A percentile compares a stretch with the other conserved stretches of the same genome.
phyloP scores from a whole-genome alignment of 2,113 vertebrate species.

The Sorex araneus region DNA sequence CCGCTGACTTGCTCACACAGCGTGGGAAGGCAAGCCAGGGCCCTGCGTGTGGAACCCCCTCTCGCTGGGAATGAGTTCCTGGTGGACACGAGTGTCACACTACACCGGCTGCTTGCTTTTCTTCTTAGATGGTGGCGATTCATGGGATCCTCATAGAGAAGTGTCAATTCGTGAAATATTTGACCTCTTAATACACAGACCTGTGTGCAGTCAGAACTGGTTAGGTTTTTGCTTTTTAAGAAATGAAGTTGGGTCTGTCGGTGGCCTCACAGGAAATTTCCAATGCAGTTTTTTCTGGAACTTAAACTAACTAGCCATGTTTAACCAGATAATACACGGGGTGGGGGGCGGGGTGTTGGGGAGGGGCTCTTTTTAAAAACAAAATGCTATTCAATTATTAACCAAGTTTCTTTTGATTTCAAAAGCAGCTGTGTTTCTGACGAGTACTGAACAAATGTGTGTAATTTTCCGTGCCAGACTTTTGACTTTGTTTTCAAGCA shows the following conservation, averaged over 20 bases:
- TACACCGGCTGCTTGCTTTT: slow-evolving; percentile 83
- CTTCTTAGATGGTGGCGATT: slow-evolving; percentile 74
- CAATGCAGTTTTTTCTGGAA: slow-evolving; percentile 65
- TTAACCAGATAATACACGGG: slow-evolving; percentile 83
- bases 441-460: slow-evolving; percentile 96
- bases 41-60: slow-evolving; percentile 76
- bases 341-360: not conserved
- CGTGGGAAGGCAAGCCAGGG: slow-evolving; percentile 76
- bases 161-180: slow-evolving; percentile 53
- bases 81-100: slow-evolving; percentile 82
- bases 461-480: slow-evolving; percentile 94
- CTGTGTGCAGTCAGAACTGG: slow-evolving; percentile 33
- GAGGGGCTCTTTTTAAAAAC: slow-evolving; percentile 76
- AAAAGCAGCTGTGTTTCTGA: slow-evolving; percentile 94
- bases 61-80: slow-evolving; percentile 79
- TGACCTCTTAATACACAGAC: slow-evolving; percentile 72
- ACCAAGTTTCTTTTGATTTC: slow-evolving; percentile 89
- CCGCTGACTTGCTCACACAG: slow-evolving; percentile 42
- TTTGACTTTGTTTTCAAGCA: slow-evolving; percentile 93
- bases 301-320: slow-evolving; percentile 73
- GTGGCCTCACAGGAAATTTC: slow-evolving; percentile 69
- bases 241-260: slow-evolving; percentile 68
- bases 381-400: slow-evolving; percentile 85
- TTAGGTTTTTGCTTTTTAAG: slow-evolving; percentile 69
- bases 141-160: slow-evolving; percentile 60